Conservation (phyloP, 2,113 vertebrate species). For the Nematolebias whitei region DNA sequence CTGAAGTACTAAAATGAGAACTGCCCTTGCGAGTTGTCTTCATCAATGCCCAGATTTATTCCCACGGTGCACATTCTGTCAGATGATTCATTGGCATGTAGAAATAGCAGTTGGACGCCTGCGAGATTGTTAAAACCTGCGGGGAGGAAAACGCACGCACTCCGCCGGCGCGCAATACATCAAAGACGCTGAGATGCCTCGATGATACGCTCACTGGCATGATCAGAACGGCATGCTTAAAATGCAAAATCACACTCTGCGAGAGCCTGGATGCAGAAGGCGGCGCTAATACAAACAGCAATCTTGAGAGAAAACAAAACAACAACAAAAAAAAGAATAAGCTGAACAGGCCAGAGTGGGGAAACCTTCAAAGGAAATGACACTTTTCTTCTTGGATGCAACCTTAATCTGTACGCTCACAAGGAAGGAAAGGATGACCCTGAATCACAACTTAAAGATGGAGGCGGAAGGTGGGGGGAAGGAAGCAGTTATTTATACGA, state of each 20-base stretch:
- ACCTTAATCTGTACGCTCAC: conserved; percentile 25
- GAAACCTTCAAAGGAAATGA: conserved; percentile 37
- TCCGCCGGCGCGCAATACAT: conserved; percentile 67
- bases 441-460: conserved; percentile 29
- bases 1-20: conserved; percentile 49
- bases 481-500: conserved; percentile 54
- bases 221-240: conserved; percentile 71
- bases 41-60: conserved; percentile 48
- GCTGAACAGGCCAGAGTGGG: background rate
- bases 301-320: conserved; percentile 33
- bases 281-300: conserved; percentile 54
- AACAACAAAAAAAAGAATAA: too few relatives aligned
- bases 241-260: conserved; percentile 50
- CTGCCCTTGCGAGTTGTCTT: conserved; percentile 38
- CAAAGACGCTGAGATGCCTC: conserved; percentile 66
- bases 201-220: conserved; percentile 61
- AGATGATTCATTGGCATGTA: conserved; percentile 68
- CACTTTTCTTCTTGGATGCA: conserved; percentile 18
- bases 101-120: conserved; percentile 63
- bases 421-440: conserved; percentile 25
- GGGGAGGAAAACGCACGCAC: conserved; percentile 41
- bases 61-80: conserved; percentile 45
- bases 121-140: conserved; percentile 64
- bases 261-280: conserved; percentile 31
- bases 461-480: conserved; percentile 18